These are phyloP conservation scores for Rhagophthalmus giganteus DNA, from an alignment of 2,888 invertebrate species.

Conservation along the genomic window DNA sequence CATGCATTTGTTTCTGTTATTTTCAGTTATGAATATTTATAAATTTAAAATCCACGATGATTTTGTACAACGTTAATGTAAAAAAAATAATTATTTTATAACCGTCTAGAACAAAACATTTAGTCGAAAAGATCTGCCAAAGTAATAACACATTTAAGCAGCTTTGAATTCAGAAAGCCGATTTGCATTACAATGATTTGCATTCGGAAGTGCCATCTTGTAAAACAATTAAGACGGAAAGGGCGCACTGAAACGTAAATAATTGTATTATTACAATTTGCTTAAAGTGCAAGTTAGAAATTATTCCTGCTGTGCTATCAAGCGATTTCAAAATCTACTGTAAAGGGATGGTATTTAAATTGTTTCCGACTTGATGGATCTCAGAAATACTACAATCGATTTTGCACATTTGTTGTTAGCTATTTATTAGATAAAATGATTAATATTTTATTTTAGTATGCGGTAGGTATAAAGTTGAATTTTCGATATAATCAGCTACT, in stretches of 20 bases:
- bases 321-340: slow-evolving; percentile 25
- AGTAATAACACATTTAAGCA: neutral
- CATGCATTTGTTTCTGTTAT: no score
- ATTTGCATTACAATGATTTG: slow-evolving; percentile 27
- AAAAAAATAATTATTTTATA: no score
- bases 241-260: slow-evolving; percentile 25
- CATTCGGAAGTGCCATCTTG: slow-evolving; percentile 27
- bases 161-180: neutral
- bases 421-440: no score
- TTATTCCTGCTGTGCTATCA: slow-evolving; percentile 15
- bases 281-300: slow-evolving; percentile 28
- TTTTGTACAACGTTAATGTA: no score
- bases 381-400: slow-evolving; percentile 3
- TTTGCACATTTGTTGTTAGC: no score
- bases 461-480: no score
- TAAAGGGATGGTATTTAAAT: slow-evolving; percentile 12
- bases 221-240: slow-evolving; percentile 28
- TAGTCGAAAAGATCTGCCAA: neutral
- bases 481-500: slow-evolving; percentile 8
- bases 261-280: slow-evolving; percentile 27
- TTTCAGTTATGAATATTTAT: no score
- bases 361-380: neutral
- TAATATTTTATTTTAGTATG: no score
- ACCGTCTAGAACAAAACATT: no score
- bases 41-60: no score